A percentile compares a stretch with the other conserved stretches of the same genome.
These are phyloP conservation scores for Caenorhabditis inopinata DNA, from an alignment of 1,140 invertebrate species.

Conservation along the genomic window DNA sequence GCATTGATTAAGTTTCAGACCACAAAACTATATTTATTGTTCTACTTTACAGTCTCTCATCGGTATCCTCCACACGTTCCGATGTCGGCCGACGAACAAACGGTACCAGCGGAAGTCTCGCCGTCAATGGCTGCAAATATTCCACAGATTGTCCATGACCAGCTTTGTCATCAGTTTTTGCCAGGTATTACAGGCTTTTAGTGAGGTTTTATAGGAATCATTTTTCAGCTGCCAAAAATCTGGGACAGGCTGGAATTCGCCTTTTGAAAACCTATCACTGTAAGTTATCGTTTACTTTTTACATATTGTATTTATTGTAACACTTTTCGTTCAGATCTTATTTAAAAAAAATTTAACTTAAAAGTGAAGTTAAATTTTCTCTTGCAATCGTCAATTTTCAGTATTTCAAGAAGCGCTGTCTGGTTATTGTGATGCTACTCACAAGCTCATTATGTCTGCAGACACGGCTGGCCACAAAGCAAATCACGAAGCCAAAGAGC, in stretches of 20 bases:
- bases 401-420: constrained; percentile 9
- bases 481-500: neutral
- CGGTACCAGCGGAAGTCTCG: constrained; percentile 19
- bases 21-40: neutral
- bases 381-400: neutral
- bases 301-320: no score
- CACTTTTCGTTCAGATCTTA: neutral
- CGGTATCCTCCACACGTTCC: neutral
- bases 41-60: neutral
- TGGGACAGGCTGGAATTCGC: neutral
- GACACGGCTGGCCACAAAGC: constrained; percentile 24
- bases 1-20: neutral
- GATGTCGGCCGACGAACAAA: constrained; percentile 18
- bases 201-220: neutral
- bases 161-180: constrained; percentile 4
- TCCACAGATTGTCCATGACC: constrained; percentile 23
- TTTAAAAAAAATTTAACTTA: no score
- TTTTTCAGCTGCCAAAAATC: constrained; percentile 20
- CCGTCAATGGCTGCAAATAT: constrained; percentile 10
- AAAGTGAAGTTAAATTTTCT: no score
- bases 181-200: constrained; percentile 18
- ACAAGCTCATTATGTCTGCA: neutral
- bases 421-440: constrained; percentile 7
- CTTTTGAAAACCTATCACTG: constrained; percentile 25
- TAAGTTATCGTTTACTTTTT: no score